Conservation (phyloP, 2,113 vertebrate species). For the Ophiodon elongatus region DNA sequence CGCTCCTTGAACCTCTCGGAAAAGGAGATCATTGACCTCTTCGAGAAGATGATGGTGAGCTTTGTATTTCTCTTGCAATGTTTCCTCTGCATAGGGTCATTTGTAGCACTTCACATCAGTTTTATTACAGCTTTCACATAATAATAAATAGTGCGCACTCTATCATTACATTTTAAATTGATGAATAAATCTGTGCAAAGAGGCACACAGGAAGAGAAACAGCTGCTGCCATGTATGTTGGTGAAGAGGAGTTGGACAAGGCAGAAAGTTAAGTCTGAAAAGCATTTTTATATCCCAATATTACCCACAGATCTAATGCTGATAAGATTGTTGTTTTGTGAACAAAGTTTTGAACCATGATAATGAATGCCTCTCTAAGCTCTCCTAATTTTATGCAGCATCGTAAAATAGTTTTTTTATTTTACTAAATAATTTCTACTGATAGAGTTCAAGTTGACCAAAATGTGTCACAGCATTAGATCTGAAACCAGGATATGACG, state of each 20-base stretch:
- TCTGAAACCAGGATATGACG: background rate
- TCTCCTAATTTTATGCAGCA: slow-evolving; percentile 8
- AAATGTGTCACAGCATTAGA: background rate
- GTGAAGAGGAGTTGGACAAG: background rate
- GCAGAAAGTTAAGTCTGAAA: slow-evolving; percentile 6
- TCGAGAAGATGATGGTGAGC: slow-evolving; percentile 99
- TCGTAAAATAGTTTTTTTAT: background rate
- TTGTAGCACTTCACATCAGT: slow-evolving; percentile 2
- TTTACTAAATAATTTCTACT: slow-evolving; percentile 5
- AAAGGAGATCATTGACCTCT: slow-evolving; percentile 97
- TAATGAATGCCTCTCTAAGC: slow-evolving; percentile 11
- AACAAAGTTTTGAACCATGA: slow-evolving; percentile 2
- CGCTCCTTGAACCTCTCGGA: slow-evolving; percentile 95
- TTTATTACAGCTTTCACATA: slow-evolving; percentile 31
- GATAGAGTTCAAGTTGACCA: background rate
- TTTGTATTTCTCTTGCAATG: slow-evolving; percentile 6
- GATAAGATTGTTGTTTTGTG: slow-evolving; percentile 28
- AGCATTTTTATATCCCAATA: slow-evolving; percentile 1
- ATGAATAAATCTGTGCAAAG: slow-evolving; percentile 28
- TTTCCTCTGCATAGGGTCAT: background rate
- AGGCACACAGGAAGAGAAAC: background rate
- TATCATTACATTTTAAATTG: slow-evolving; percentile 23
- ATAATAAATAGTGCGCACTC: background rate
- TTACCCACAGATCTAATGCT: slow-evolving; percentile 24
- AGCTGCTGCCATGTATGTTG: background rate